Conservation (phyloP, 2,888 invertebrate genomes). For the Drosophila borborema region DNA sequence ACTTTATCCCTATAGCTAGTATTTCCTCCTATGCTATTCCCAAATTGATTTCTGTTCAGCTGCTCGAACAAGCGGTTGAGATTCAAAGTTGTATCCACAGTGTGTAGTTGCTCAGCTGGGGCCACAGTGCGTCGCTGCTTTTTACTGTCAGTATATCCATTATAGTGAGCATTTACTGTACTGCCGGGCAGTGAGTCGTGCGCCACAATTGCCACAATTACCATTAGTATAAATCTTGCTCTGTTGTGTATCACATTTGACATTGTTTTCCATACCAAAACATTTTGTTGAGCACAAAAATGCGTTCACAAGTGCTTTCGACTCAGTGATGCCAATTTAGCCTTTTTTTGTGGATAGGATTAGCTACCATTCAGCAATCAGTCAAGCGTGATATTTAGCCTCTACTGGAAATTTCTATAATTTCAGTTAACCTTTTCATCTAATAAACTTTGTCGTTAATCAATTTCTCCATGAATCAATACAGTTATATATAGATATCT, state of each 20-base stretch:
- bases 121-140: neutral
- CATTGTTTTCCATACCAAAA: conserved; percentile 55
- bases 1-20: neutral
- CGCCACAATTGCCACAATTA: conserved; percentile 25
- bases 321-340: neutral
- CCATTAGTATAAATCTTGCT: conserved; percentile 34
- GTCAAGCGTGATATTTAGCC: neutral
- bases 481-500: conserved; percentile 1
- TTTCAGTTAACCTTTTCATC: neutral
- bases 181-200: conserved; percentile 9
- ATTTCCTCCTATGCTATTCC: neutral
- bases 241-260: conserved; percentile 40
- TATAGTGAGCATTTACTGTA: neutral
- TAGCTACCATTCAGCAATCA: neutral
- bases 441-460: neutral
- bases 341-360: neutral
- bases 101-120: neutral
- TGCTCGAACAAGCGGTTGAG: conserved; percentile 22
- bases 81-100: neutral
- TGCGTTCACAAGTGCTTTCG: neutral
- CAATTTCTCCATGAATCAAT: neutral
- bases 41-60: conserved; percentile 13
- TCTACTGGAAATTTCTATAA: neutral
- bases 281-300: conserved; percentile 19
- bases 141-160: neutral